Evolutionary conservation across 2,888 invertebrate species (phyloP), one percentile per base, ranked within the genome.

Genomic region (Cerastis rubricosa): DNA sequence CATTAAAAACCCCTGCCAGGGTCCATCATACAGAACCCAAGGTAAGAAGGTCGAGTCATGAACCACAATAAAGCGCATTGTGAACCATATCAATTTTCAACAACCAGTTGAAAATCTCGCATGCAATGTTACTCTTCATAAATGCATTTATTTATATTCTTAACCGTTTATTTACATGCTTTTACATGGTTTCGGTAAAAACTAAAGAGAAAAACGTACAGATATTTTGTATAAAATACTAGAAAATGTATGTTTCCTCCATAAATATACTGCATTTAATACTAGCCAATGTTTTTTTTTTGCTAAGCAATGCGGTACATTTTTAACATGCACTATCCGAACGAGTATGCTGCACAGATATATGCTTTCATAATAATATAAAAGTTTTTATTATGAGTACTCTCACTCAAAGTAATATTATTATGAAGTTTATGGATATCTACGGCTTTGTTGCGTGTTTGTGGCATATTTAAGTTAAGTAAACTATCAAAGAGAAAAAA

Each of bases 311-410:
- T 8, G n/a, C 63, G 14, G 47, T 77, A 43, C 67, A 81, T 71
- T 85, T 83, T 79, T 61, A 78, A 73, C 35, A 45, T 74, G 78
- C 80, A 70, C 74, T 86, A 47, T 70, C 45, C 29, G 63, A 78
- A 74, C 73, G 74, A 75, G 64, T 61, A 61, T 14, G 11, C 43
- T 59, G 35, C 71, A 63, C 43, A 64, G 22, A 51, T 14, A 35
- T 22, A 5, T 54, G 68, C 45, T 61, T 45, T 29, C 35, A n/a
- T 29, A 22, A 54, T 66, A 61, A 61, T 61, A 35, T 61, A 79
- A 73, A 76, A 76, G 25, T 45, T 76, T 76, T 66, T 63, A 63
- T 51, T 61, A n/a, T n/a, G n/a, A n/a, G n/a, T n/a, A 40, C 35
- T 49, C 59, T 45, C 40, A 65, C 61, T 67, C 40, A 45, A 6